A percentile compares a stretch with the other conserved stretches of the same genome.
phyloP scores from a whole-genome alignment of 2,797 vertebrate genomes.

The Gila robusta region DNA sequence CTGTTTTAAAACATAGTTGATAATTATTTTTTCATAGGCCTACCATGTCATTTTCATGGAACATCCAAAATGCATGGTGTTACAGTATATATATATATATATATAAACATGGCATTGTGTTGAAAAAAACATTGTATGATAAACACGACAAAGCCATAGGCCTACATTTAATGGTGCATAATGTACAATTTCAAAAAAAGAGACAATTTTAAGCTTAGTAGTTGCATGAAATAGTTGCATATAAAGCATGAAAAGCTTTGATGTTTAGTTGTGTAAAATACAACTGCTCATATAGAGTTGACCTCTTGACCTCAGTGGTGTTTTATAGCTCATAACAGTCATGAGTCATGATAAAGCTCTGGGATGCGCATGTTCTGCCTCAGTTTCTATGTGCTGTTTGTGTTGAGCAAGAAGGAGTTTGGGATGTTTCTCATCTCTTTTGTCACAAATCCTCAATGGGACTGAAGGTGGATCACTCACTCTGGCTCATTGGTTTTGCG shows the following conservation, averaged over 20 bases:
- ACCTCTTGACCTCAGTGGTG: background rate
- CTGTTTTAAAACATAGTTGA: no score
- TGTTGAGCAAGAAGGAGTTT: slow-evolving; percentile 3
- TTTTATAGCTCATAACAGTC: background rate
- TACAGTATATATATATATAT: no score
- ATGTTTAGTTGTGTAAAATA: background rate
- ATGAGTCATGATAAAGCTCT: background rate
- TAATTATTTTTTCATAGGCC: no score
- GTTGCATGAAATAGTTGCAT: no score
- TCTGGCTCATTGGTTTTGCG: background rate
- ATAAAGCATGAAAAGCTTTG: background rate
- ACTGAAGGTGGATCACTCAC: background rate
- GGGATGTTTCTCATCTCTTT: slow-evolving; percentile 6
- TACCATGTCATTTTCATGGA: no score
- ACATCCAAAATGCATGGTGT: no score
- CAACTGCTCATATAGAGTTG: background rate
- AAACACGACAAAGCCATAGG: no score
- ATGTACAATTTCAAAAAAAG: background rate
- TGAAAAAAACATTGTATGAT: no score
- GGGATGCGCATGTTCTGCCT: background rate
- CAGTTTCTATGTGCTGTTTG: background rate
- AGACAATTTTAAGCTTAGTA: background rate
- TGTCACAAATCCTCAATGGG: background rate
- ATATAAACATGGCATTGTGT: no score
- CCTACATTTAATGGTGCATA: no score